phyloP scores from a whole-genome alignment of 2,888 invertebrate species.

The Pammene aurita region DNA sequence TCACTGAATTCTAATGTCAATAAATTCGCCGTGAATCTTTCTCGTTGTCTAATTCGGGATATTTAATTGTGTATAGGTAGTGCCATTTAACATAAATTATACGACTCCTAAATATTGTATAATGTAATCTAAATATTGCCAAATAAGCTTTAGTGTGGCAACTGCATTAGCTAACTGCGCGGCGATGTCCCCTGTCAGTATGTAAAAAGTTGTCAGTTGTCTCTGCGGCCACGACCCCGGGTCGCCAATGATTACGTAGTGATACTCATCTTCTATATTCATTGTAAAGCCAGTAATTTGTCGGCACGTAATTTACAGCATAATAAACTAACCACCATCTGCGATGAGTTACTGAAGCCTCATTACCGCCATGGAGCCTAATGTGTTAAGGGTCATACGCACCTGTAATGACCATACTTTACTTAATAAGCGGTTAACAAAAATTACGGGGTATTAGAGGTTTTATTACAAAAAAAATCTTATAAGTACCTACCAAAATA shows the following conservation, averaged over 20 bases:
- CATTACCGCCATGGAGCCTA: slow-evolving; percentile 26
- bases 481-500: not conserved
- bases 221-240: slow-evolving; percentile 21
- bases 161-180: not conserved
- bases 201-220: slow-evolving; percentile 20
- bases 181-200: slow-evolving; percentile 16
- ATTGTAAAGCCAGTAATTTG: slow-evolving; percentile 28
- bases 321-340: slow-evolving; percentile 16
- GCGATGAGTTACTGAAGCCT: slow-evolving; percentile 15
- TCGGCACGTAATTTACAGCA: slow-evolving; percentile 19
- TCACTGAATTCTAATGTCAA: slow-evolving; percentile 10
- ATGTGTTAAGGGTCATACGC: slow-evolving; percentile 15
- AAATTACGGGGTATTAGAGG: slow-evolving; percentile 3
- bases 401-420: slow-evolving; percentile 10
- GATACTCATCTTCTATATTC: slow-evolving; percentile 23
- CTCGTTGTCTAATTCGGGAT: too few relatives aligned
- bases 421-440: slow-evolving; percentile 2
- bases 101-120: not conserved
- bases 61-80: too few relatives aligned
- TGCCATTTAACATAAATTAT: not conserved
- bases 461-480: not conserved
- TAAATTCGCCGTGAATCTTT: not conserved
- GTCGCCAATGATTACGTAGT: slow-evolving; percentile 9
- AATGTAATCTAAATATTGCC: not conserved
- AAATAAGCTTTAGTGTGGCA: slow-evolving; percentile 1